Percentiles rank a stretch among this genome's conserved stretches.
Conservation (phyloP, 2,888 invertebrate species). For the Aleiodes leptofemur region DNA sequence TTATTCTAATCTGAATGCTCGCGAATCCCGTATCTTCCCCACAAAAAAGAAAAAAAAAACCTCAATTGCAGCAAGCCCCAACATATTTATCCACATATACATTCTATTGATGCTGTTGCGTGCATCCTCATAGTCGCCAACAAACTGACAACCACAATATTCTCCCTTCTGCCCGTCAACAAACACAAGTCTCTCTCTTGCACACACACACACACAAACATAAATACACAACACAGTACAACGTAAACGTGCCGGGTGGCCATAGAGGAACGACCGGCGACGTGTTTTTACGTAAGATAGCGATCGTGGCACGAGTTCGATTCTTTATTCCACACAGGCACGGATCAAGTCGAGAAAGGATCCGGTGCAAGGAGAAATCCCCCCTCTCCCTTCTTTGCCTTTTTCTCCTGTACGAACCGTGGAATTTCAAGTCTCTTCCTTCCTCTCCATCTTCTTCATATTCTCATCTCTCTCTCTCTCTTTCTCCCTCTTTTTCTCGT, state of each 20-base stretch:
- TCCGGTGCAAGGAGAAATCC: slow-evolving; percentile 58
- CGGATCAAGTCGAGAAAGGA: slow-evolving; percentile 57
- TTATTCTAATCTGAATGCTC: no score
- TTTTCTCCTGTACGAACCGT: slow-evolving; percentile 43
- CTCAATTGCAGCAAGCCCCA: not conserved
- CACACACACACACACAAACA: slow-evolving; percentile 14
- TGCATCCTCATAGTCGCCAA: slow-evolving; percentile 26
- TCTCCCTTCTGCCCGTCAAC: not conserved
- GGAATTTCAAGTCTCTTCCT: slow-evolving; percentile 54
- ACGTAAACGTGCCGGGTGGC: slow-evolving; percentile 43
- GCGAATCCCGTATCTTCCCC: slow-evolving; percentile 6
- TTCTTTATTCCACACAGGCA: slow-evolving; percentile 69
- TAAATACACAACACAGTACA: slow-evolving; percentile 28
- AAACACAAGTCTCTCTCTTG: not conserved
- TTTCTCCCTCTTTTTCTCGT: not conserved
- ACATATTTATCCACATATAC: not conserved
- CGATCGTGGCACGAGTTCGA: slow-evolving; percentile 64
- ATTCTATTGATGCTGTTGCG: slow-evolving; percentile 17
- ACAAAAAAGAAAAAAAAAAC: not conserved
- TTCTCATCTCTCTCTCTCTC: slow-evolving; percentile 47
- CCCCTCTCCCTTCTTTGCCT: slow-evolving; percentile 23
- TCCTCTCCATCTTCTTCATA: slow-evolving; percentile 22
- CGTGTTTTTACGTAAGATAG: slow-evolving; percentile 66
- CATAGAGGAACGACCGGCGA: slow-evolving; percentile 46
- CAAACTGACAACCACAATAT: slow-evolving; percentile 3